A percentile compares a stretch with the other conserved stretches of the same genome.
These are phyloP conservation scores for Chinchilla lanigera DNA, from an alignment of 2,113 vertebrate genomes.

Conservation along the genomic window DNA sequence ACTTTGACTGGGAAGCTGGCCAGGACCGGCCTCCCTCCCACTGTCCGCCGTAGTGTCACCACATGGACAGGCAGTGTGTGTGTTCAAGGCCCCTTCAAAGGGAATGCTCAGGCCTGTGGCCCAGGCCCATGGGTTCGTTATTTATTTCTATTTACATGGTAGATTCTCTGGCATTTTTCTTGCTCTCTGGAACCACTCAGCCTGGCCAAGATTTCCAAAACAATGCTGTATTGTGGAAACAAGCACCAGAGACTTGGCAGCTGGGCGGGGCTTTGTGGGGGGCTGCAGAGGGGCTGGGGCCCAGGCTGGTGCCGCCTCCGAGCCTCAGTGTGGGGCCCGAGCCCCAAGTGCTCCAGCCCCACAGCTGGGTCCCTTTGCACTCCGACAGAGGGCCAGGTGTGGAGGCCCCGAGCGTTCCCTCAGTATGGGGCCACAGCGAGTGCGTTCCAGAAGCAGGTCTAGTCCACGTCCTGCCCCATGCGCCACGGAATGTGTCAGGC, in stretches of 20 bases:
- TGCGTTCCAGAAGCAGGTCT: neutral
- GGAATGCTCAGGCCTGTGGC: neutral
- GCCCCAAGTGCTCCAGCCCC: neutral
- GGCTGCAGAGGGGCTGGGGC: neutral
- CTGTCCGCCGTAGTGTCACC: neutral
- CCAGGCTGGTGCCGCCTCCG: neutral
- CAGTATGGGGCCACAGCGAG: neutral
- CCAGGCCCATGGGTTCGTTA: neutral
- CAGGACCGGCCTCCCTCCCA: neutral
- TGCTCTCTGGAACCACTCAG: slow-evolving; percentile 38
- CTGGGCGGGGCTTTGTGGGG: neutral
- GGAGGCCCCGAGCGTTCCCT: neutral
- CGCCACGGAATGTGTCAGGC: neutral
- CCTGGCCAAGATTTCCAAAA: slow-evolving; percentile 65
- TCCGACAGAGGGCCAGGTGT: neutral
- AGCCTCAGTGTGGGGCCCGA: neutral
- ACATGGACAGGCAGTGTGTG: neutral
- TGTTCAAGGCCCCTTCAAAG: slow-evolving; percentile 23
- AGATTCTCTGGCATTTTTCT: slow-evolving; percentile 71
- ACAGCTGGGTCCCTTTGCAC: neutral
- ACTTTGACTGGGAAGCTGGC: neutral
- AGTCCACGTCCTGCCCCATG: neutral
- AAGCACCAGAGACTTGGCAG: neutral
- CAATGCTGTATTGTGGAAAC: slow-evolving; percentile 71
- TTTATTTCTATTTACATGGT: slow-evolving; percentile 73